Percentiles rank a stretch among this genome's conserved stretches.
These are phyloP conservation scores for Lepidochrysops patricia DNA, from an alignment of 2,888 invertebrate genomes.

Conservation along the genomic window DNA sequence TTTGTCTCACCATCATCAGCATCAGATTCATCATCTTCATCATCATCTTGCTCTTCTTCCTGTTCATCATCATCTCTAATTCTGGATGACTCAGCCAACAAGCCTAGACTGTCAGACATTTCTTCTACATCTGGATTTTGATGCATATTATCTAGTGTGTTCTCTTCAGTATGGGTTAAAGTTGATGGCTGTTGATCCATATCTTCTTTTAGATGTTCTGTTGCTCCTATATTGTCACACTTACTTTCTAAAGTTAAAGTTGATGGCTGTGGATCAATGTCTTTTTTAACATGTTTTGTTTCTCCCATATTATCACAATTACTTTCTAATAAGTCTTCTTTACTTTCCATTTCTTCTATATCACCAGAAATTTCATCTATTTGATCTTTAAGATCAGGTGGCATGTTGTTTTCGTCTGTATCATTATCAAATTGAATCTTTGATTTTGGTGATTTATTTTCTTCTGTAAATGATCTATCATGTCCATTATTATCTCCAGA, in stretches of 20 bases:
- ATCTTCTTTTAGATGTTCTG: not conserved
- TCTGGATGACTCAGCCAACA: conserved; percentile 54
- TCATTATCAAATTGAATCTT: not conserved
- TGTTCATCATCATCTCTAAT: conserved; percentile 54
- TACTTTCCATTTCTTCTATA: not conserved
- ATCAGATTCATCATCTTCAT: conserved; percentile 35
- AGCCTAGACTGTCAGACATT: conserved; percentile 48
- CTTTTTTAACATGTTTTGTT: not conserved
- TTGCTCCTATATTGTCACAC: not conserved
- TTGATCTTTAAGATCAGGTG: not conserved
- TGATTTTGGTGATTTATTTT: not conserved
- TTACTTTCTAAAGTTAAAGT: conserved; percentile 18
- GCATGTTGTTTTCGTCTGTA: not conserved
- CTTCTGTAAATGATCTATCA: not conserved
- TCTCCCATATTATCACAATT: not conserved
- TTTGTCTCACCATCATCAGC: conserved; percentile 39
- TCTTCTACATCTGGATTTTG: conserved; percentile 25
- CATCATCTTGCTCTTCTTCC: conserved; percentile 42
- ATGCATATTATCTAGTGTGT: not conserved
- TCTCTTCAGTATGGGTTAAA: conserved; percentile 7
- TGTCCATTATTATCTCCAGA: conserved; percentile 3
- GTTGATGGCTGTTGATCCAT: conserved; percentile 24
- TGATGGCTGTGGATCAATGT: conserved; percentile 23
- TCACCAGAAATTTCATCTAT: not conserved
- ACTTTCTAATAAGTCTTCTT: not conserved